Evolutionary conservation across 2,888 invertebrate species (phyloP), one percentile per base, ranked within the genome.

Genomic region (Sylvicola cinctus): DNA sequence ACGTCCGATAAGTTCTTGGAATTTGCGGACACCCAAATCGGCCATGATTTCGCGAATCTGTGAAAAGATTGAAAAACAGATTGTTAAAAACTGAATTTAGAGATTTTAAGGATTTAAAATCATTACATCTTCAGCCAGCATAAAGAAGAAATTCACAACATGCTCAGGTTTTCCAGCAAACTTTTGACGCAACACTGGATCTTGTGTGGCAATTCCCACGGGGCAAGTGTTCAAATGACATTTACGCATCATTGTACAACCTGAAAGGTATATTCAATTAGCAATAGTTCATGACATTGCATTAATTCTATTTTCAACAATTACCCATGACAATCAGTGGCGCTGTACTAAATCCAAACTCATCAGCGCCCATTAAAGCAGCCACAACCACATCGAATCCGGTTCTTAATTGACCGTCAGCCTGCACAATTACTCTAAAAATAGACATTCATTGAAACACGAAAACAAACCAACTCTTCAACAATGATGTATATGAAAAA

Each of bases 201-300:
- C 98, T 60, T 96, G 98, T 0, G 98, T 98, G 2, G 96, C 96
- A 49, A 98, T 85, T 40, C 98, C 98, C 39, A 98, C 98, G 0
- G 98, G 98, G 44, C 98, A 98, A 6, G 96, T 98, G 61, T 98
- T 98, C 45, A 98, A 63, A 57, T 98, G 98, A 50, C 98, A 98
- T 56, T 98, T 98, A 37, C 98, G 70, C 98, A 98, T 98, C 98
- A 98, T 98, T 1, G 95, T 98, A 52, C 98, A 98, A 3, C 98
- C 70, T 65, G 44, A 2, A 49, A 39, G 6, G 43, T 29, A 32
- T 6, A 36, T 34, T 29, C 31, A 12, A n/a, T n/a, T n/a, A n/a
- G n/a, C n/a, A 11, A 25, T 31, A 35, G 10, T 11, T 29, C n/a
- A 29, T 25, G 11, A 25, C 25, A 16, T 6, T 27, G 25, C 7